Conservation (phyloP, 2,888 invertebrate species). For the Eutolmus rufibarbis region DNA sequence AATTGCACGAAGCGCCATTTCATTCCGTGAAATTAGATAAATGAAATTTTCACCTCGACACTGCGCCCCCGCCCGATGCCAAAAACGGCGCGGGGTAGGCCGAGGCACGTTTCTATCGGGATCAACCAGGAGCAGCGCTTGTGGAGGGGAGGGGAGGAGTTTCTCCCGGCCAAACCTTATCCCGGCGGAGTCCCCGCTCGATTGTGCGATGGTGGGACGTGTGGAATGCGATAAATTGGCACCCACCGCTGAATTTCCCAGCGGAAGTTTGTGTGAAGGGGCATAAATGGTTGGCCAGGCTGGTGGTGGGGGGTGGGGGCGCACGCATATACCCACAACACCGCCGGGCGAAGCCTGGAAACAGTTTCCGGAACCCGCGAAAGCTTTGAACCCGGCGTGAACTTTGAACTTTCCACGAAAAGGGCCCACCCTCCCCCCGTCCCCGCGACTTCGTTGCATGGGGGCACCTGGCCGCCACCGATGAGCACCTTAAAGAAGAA, state of each 20-base stretch:
- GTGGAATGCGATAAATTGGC: conserved; percentile 1
- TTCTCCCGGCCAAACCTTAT: background rate
- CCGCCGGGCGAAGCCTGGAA: conserved; percentile 14
- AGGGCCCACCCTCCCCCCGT: background rate
- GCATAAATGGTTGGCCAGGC: background rate
- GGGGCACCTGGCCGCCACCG: background rate
- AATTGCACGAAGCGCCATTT: conserved; percentile 13
- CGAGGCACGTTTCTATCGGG: background rate
- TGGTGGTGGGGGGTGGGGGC: background rate
- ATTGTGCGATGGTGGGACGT: background rate
- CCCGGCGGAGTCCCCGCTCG: background rate
- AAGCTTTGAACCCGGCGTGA: conserved; percentile 35
- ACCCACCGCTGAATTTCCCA: background rate
- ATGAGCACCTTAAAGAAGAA: background rate
- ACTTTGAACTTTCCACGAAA: conserved; percentile 27
- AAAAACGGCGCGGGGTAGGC: background rate
- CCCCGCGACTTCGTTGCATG: background rate
- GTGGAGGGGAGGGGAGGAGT: too few species aligned
- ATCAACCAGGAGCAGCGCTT: background rate
- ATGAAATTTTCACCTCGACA: background rate
- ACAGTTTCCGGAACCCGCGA: conserved; percentile 28
- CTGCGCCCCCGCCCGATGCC: background rate
- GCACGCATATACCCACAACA: background rate
- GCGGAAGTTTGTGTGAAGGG: background rate
- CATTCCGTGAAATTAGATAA: conserved; percentile 27